Evolutionary conservation across 64 coral and sea anemone genomes (phyloP), one percentile per base, ranked within the genome.

Genomic region (Platygyra sinensis): DNA sequence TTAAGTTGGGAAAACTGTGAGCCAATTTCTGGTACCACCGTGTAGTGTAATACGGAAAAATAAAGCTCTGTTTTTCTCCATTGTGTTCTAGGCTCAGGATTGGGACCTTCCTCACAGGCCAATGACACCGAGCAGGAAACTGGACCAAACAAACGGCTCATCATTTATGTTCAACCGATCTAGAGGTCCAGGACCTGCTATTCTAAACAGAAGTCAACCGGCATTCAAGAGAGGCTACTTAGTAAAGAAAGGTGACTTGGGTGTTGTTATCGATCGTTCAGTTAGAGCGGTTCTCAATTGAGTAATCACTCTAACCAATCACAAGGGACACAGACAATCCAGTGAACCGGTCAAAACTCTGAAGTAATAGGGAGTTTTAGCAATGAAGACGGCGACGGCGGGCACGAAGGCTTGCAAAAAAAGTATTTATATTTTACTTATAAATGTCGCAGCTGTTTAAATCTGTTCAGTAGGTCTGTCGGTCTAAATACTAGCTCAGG

Each of bases 201-300:
- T 94, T 60, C 86, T 96, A 5, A 86, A 96, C 62, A 87, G 88
- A 18, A 96, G 89, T 18, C 91, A 96, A 52, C 92, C 93, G 29
- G 91, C 89, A 28, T 93, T 89, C 46, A 98, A 98, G 89, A 88
- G 93, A 50, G 96, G 96, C 0, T 98, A 87, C 46, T 89, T 98
- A 62, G 96, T 98, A 10, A 98, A 95, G 32, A 93, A 98, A 95
- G 96, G 96, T 95, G 25, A 54, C 30, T 71, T 15, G 10, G 50
- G 10, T 61, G 79, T 36, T 61, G 22, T 29, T n/a, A 2, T 82
- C 10, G 20, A 57, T 16, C 7, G 61, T 28, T 72, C 6, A 71
- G 78, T 36, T 18, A 25, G 22, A 22, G 78, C 12, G 78, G 42
- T 46, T 16, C 29, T 75, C 16, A 20, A 46, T 46, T 46, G 7